Base-by-base conservation (phyloP, 2,113 vertebrate genomes). In the Salvelinus namaycush region DNA sequence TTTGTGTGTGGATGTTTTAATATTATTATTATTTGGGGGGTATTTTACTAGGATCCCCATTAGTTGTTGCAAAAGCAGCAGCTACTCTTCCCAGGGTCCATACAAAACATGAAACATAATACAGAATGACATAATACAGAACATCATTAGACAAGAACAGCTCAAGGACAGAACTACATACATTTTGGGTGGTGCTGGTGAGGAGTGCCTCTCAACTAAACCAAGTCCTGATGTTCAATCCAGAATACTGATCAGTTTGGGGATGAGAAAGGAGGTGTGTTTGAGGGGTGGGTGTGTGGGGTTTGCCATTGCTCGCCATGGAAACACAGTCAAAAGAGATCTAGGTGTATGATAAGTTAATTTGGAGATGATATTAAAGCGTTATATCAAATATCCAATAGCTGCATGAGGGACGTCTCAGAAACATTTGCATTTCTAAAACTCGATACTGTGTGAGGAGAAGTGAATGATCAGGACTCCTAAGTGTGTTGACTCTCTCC, bases 401-500 rank as follows among this genome's bases (percentile, higher is more conserved):
- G 6, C 66, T 68, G 27, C 51, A 54, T 68, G 66, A 31, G 16
- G 13, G 26, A 68, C 29, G 5, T 7, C 27, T 27, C 66, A 18
- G 14, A 62, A 24, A 62, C 59, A 57, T 57, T 57, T 22, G 59
- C 5, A 62, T 8, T n/a, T 22, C n/a, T 62, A 9, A 62, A 62
- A 22, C 59, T 62, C 59, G 1, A 60, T 20, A n/a, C n/a, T n/a
- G 20, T 8, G 20, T n/a, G 16, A 60, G 57, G 67, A 20, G 67
- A 22, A 72, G 54, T 34, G 54, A 71, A 67, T 12, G 22, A 74
- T 49, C 57, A 22, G 72, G 51, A 75, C 1, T 31, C 76, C 76
- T 44, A 48, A 6, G 14, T 57, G 39, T 82, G 72, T 87, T 85
- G 81, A 77, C 66, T 1, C 65, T 77, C 74, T 49, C n/a, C 75